Evolutionary conservation across 1,140 invertebrate species (phyloP).

Genomic region (Drosophila punjabiensis): DNA sequence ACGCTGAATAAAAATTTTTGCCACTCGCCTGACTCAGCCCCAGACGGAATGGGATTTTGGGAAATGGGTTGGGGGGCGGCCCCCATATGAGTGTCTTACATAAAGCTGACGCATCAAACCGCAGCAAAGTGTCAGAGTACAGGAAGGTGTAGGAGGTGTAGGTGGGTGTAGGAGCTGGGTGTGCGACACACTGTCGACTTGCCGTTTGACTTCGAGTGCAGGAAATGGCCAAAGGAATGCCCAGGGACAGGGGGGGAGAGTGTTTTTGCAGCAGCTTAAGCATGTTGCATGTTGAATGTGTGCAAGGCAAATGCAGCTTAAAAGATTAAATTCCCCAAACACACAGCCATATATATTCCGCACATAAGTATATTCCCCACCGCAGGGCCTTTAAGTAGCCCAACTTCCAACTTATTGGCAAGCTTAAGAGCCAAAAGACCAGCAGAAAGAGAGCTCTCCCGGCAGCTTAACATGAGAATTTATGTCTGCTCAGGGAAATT

Average conservation of each 20-base stretch:
- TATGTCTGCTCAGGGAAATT: constrained; percentile 35
- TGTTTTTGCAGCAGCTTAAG: constrained; percentile 77
- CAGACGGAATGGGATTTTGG: constrained; percentile 6
- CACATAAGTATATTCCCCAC: constrained; percentile 47
- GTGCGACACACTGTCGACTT: constrained; percentile 56
- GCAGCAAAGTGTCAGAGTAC: constrained; percentile 49
- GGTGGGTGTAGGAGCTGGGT: constrained; percentile 1
- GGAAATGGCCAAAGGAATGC: constrained; percentile 47
- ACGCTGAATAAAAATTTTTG: constrained; percentile 63
- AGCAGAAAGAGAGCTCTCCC: constrained; percentile 10
- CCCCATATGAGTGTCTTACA: constrained; percentile 64
- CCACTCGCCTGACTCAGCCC: constrained; percentile 32
- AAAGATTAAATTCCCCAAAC: constrained; percentile 70
- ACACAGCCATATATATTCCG: constrained; percentile 25
- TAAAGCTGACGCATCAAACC: constrained; percentile 80
- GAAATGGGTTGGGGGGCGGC: neutral
- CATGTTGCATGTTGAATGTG: constrained; percentile 74
- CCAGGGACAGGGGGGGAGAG: constrained; percentile 19
- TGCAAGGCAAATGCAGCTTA: constrained; percentile 79
- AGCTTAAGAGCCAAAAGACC: constrained; percentile 43
- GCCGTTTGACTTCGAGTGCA: constrained; percentile 73
- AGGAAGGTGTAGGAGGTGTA: constrained; percentile 13
- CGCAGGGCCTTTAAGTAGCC: constrained; percentile 67
- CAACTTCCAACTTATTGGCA: constrained; percentile 67
- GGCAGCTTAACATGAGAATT: constrained; percentile 19